Percentiles rank a stretch among this genome's conserved stretches.
These are phyloP conservation scores for Esox masquinongy DNA, from an alignment of 2,797 vertebrate species.

Conservation along the genomic window DNA sequence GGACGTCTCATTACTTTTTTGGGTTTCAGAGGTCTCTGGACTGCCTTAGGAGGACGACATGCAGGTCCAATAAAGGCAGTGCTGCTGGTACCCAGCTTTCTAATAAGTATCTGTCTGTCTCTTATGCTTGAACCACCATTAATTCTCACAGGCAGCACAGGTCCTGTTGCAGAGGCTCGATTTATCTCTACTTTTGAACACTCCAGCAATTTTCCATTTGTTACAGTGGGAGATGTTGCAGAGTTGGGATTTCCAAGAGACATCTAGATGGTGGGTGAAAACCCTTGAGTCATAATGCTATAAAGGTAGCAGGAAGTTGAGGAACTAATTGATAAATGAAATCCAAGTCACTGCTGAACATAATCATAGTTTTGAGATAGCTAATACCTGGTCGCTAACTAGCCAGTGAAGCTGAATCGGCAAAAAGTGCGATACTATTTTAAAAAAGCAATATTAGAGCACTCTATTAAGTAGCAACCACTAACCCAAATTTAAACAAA, in stretches of 20 bases:
- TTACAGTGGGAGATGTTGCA: not conserved
- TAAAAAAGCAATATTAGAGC: not conserved
- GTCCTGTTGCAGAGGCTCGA: not conserved
- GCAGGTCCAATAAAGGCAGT: constrained; percentile 71
- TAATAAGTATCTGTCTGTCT: constrained; percentile 54
- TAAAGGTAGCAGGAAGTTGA: not conserved
- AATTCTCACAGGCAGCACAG: not conserved
- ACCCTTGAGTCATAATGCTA: not conserved
- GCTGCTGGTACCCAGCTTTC: constrained; percentile 70
- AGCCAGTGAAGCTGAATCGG: not conserved
- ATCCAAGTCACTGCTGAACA: not conserved
- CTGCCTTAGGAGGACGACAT: not conserved
- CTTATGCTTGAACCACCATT: not conserved
- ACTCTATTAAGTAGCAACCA: not conserved
- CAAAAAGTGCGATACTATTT: not conserved
- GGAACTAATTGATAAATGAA: not conserved
- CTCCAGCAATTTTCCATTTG: not conserved
- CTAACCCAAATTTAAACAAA: not conserved
- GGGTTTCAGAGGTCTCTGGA: constrained; percentile 3
- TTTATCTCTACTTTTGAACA: not conserved
- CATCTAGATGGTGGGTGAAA: not conserved
- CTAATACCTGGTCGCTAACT: not conserved
- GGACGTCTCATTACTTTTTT: not conserved
- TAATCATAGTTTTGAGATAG: not conserved
- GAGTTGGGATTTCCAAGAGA: not conserved